Evolutionary conservation across 2,888 invertebrate species (phyloP).

Genomic region (Drosophila meridiana): DNA sequence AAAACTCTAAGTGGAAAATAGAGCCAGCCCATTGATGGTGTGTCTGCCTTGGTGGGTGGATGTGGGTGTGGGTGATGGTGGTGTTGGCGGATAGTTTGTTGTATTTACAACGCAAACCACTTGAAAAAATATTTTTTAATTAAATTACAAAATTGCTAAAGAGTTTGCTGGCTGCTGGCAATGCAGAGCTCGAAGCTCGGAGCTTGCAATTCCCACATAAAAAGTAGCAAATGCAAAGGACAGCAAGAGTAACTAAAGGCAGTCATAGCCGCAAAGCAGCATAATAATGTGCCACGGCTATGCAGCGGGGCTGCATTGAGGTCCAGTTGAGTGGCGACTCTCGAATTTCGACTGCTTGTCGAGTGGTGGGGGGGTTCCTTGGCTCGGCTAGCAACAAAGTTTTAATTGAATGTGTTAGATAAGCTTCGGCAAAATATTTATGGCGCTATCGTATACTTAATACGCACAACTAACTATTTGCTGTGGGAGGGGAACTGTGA

Average conservation of each 20-base stretch:
- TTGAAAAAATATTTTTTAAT: constrained; percentile 82
- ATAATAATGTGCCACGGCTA: constrained; percentile 43
- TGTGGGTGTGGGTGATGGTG: constrained; percentile 1
- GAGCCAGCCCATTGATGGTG: constrained; percentile 24
- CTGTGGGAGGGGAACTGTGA: constrained; percentile 20
- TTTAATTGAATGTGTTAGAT: constrained; percentile 25
- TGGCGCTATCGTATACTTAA: not conserved
- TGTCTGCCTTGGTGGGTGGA: constrained; percentile 7
- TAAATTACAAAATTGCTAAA: constrained; percentile 81
- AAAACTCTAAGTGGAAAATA: constrained; percentile 27
- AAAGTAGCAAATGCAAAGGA: constrained; percentile 33
- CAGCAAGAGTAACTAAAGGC: constrained; percentile 25
- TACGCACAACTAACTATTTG: not conserved
- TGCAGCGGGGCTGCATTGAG: constrained; percentile 16
- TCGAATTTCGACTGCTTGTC: not conserved
- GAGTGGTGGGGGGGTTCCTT: not conserved
- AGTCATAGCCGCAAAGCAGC: constrained; percentile 56
- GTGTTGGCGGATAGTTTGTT: constrained; percentile 68
- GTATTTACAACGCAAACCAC: constrained; percentile 80
- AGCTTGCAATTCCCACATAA: constrained; percentile 9
- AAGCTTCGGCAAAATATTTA: not conserved
- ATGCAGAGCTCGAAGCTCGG: not conserved
- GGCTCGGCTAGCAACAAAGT: constrained; percentile 20
- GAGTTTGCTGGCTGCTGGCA: constrained; percentile 54
- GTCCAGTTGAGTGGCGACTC: constrained; percentile 20